Percentiles rank a stretch among this genome's conserved stretches.
Conservation (phyloP, 2,888 invertebrate species). For the Apomyelois bistriatella region DNA sequence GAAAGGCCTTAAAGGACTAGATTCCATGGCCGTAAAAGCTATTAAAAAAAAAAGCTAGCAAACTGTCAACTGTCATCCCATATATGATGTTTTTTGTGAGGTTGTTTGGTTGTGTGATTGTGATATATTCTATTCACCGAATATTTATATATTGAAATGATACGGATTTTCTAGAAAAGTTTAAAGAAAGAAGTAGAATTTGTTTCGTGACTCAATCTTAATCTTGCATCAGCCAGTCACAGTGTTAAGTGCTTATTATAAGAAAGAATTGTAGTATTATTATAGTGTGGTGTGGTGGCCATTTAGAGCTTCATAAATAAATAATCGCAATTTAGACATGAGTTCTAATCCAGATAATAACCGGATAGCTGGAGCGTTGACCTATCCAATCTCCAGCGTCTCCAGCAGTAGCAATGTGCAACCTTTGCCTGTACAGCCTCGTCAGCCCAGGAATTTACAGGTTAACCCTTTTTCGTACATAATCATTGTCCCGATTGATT, state of each 20-base stretch:
- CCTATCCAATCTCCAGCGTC: constrained; percentile 34
- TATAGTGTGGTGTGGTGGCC: too few relatives aligned
- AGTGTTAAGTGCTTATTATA: background rate
- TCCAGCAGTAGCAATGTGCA: constrained; percentile 30
- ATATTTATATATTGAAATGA: too few relatives aligned
- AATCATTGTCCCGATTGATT: background rate
- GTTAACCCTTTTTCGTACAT: constrained; percentile 27
- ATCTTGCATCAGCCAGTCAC: background rate
- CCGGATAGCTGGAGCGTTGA: constrained; percentile 43
- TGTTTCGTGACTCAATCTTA: too few relatives aligned
- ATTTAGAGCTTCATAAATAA: background rate
- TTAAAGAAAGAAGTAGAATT: background rate
- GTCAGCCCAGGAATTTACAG: constrained; percentile 64
- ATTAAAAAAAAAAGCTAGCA: too few relatives aligned
- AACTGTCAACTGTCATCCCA: too few relatives aligned
- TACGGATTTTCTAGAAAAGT: background rate
- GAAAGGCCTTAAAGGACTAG: too few relatives aligned
- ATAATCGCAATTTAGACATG: constrained; percentile 32
- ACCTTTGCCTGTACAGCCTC: constrained; percentile 42
- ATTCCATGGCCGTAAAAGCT: too few relatives aligned
- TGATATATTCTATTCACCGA: too few relatives aligned
- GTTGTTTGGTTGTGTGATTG: too few relatives aligned
- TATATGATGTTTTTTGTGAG: too few relatives aligned
- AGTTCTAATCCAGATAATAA: constrained; percentile 39
- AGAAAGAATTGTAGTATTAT: too few relatives aligned